Percentiles rank a stretch among this genome's conserved stretches.
Conservation (phyloP, 2,797 vertebrate species). For the Sphenodon punctatus region DNA sequence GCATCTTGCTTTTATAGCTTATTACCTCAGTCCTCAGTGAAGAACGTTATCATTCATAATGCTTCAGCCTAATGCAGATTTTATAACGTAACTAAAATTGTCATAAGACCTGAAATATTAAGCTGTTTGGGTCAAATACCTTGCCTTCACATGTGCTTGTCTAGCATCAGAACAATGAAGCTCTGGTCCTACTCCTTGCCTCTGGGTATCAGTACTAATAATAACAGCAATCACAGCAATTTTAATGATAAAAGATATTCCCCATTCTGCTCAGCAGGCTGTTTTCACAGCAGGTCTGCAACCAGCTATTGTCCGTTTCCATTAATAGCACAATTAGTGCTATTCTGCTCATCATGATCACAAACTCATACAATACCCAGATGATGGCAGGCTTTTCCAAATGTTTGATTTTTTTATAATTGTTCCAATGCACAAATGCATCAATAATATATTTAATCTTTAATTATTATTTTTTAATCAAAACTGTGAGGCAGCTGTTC, state of each 20-base stretch:
- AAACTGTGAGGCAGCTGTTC: too few relatives aligned
- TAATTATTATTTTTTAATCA: too few relatives aligned
- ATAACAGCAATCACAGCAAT: too few relatives aligned
- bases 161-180: not conserved
- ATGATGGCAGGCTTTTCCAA: not conserved
- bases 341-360: not conserved
- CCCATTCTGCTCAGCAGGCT: conserved; percentile 3
- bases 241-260: not conserved
- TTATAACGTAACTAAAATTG: not conserved
- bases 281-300: conserved; percentile 33
- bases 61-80: not conserved
- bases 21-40: not conserved
- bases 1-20: not conserved
- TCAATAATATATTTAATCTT: not conserved
- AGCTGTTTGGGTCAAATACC: not conserved
- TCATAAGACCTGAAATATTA: not conserved
- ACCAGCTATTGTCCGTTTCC: conserved; percentile 44
- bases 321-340: conserved; percentile 30
- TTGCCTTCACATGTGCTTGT: rapidly evolving
- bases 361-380: conserved; percentile 11
- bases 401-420: not conserved
- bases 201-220: not conserved
- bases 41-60: not conserved
- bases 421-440: not conserved
- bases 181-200: not conserved